phyloP scores from a whole-genome alignment of 2,113 vertebrate species.

The Irena cyanogastra region DNA sequence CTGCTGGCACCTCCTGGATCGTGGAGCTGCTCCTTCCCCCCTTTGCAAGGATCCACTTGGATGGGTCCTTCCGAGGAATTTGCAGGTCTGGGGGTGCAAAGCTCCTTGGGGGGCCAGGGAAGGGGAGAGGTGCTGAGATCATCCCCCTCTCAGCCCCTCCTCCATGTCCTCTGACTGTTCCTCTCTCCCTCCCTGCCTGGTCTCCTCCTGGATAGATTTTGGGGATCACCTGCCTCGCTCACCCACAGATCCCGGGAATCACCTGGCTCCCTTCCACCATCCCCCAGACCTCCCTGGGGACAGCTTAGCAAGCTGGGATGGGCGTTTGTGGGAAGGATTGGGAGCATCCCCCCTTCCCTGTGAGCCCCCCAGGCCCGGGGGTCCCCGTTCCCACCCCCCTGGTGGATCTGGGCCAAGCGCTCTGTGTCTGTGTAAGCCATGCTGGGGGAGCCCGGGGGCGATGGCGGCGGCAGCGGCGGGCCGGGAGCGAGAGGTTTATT shows the following conservation, averaged over 20 bases:
- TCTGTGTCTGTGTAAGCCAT: conserved; percentile 70
- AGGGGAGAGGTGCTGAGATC: background rate
- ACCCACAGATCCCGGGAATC: background rate
- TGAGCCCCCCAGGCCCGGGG: rapidly evolving
- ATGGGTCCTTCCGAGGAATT: rapidly evolving
- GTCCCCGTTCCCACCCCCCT: background rate
- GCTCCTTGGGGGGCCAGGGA: background rate
- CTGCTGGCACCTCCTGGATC: background rate
- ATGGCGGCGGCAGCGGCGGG: conserved; percentile 51
- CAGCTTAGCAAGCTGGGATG: background rate
- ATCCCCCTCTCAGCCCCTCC: background rate
- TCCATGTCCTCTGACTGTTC: background rate
- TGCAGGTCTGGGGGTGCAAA: background rate
- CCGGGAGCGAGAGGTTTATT: conserved; percentile 74
- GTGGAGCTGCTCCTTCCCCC: background rate
- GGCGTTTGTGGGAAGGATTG: rapidly evolving
- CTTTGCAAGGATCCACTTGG: background rate
- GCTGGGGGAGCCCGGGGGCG: background rate
- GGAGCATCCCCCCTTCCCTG: background rate
- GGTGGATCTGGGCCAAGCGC: conserved; percentile 54
- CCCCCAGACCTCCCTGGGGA: background rate
- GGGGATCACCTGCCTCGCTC: background rate
- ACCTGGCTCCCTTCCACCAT: background rate
- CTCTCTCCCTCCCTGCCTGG: background rate
- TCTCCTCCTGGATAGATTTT: background rate